Evolutionary conservation across 2,113 vertebrate genomes (phyloP), one percentile per base, ranked within the genome.

Genomic region (Lagenorhynchus albirostris): DNA sequence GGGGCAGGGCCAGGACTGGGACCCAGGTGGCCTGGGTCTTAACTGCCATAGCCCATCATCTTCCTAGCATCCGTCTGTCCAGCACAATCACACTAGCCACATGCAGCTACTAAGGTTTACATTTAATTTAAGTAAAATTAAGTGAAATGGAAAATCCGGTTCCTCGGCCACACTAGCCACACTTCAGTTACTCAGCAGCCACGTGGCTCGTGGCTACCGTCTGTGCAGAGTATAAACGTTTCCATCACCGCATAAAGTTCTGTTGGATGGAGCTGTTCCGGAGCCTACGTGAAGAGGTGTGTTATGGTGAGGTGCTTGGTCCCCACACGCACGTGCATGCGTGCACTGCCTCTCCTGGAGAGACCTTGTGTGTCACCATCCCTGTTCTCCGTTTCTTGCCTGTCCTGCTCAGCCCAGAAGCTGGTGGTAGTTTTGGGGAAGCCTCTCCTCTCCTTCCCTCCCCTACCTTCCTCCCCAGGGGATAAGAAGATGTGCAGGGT

Each of bases 301-400:
- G 5, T 25, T 18, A 4, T 13, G 33, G 3, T n/a, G n/a, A 20
- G 21, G 2, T 11, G 3, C 44, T 1, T 6, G 15, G 55, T 38
- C 9, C 82, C 38, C n/a, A 55, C 76, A 18, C 55, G 11, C 4
- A 77, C 12, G 2, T 1, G 14, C 63, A 1, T 1, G 1, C 2
- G 1, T 9, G 29, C 31, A 12, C 70, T 2, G 5, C 13, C 18
- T 18, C 18, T 18, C 47, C 65, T 1, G 2, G 6, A 60, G 60
- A 68, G 26, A 5, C 50, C n/a, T 38, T 0, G 18, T 0, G 0
- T 29, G 8, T 55, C 58, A n/a, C 18, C 0, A 0, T 18, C n/a
- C 47, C 58, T 1, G 1, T 17, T n/a, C 29, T 67, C 23, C 7
- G 8, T 15, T 74, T 50, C 38, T 36, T 50, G 2, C 36, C 67